Base-by-base conservation (phyloP, 1,140 invertebrate species). In the Drosophila triauraria region DNA sequence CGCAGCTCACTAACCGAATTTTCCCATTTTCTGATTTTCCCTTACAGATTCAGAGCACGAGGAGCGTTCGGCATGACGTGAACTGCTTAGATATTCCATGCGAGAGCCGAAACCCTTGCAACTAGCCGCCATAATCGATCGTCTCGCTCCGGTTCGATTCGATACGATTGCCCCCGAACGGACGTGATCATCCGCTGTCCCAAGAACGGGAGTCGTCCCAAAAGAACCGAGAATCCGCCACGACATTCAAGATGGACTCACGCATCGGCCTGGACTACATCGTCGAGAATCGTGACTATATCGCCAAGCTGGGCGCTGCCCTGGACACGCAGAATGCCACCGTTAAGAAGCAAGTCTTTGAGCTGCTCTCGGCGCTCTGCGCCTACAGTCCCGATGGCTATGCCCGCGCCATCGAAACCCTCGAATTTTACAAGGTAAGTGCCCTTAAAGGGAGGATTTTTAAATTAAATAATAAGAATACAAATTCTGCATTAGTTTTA, bases 301-400 rank as follows among this genome's bases (percentile, higher is more conserved):
- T 97, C 77, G 94, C 95, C 58, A 98, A 98, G 94, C 95, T 99
- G 87, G 97, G 97, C 43, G 96, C 96, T 94, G 97, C 97, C 76
- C 94, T 98, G 90, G 96, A 97, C 92, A 97, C 97, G 46, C 96
- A 95, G 71, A 97, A 97, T 91, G 94, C 95, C 48, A 95, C 96
- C 30, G 97, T 98, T 72, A 98, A 98, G 94, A 98, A 98, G 94
- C 97, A 98, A 95, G 96, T 97, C 77, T 97, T 98, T 92, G 97
- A 98, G 94, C 94, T 98, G 59, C 94, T 98, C 58, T 97, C 97
- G 43, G 97, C 97, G 1, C 94, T 98, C 32, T 98, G 97, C 93
- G 97, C 97, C 47, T 98, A 98, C 94, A 98, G 96, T 91, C 94
- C 95, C 74, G 97, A 97, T 79, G 97, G 97, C 62, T 97, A 98